Base-by-base conservation (phyloP, 2,888 invertebrate species). In the Dione juno region DNA sequence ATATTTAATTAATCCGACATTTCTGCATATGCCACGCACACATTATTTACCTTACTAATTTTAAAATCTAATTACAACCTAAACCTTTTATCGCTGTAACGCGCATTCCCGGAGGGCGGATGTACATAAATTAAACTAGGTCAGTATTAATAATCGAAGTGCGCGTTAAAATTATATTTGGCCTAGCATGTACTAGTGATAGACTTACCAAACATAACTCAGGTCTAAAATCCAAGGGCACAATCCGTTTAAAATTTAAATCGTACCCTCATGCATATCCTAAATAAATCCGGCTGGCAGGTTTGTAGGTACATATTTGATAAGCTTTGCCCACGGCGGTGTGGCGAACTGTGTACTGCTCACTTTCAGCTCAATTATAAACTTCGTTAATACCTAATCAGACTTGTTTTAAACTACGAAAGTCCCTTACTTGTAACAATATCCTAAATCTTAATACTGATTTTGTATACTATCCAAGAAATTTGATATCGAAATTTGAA, bases 161-260 rank as follows among this genome's bases (percentile, higher is more conserved):
- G 75, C 80, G 85, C 84, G 85, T 86, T 85, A 83, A 87, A 88
- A 88, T 86, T 86, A 84, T 84, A 85, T 84, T 81, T 77, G 72
- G 72, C 69, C 69, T 70, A 59, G 37, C 58, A 43, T 77, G 78
- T 79, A 70, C 85, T 89, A 88, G 89, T 90, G 88, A 92, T 92
- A 90, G 90, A 89, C 92, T 88, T 88, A 84, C 88, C 83, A 88
- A 89, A 88, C 88, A 89, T 83, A 88, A 89, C 87, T 87, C 85
- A 83, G 86, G 84, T 83, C 85, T 82, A 81, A 86, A 89, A 90
- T 89, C 90, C 90, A 92, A 93, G 91, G 92, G 90, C 89, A 86
- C 90, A 91, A 92, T 92, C 91, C 92, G 90, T 92, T 93, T 92
- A 92, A 93, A 93, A 92, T 93, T 93, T 93, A 92, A 92, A 92